Base-by-base conservation (phyloP, 2,888 invertebrate genomes). In the Syrista parreyssii region DNA sequence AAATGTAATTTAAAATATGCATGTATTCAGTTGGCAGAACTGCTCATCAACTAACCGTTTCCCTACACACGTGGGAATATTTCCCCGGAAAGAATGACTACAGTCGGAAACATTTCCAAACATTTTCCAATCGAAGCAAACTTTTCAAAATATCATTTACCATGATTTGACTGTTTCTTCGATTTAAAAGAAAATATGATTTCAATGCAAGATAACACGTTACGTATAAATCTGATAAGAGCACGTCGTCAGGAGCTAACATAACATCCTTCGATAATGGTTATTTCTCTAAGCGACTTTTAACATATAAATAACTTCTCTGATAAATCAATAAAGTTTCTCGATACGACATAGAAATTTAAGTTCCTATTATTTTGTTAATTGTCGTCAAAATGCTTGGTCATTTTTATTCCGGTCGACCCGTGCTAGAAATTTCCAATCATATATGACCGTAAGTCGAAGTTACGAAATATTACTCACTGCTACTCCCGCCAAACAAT, bases 401-500 rank as follows among this genome's bases (percentile, higher is more conserved):
- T 23, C 55, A 55, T 55, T 55, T 55, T 55, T 6, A 55, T 55
- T 55, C 9, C 55, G 55, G 55, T 33, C 33, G 11, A 71, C 33
- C 30, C 30, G 33, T 30, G 15, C 32, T 32, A 34, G 33, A 71
- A 31, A 33, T 71, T 71, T 71, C 71, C 71, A 34, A 34, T 32
- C 33, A 34, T 23, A 35, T 34, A 74, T 74, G 30, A 74, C 74
- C 74, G 74, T 74, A 74, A 74, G 35, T 23, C 30, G 4, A 12
- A 36, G n/a, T 71, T 15, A 30, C 6, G 74, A 35, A 74, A 74
- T 35, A 35, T 74, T 33, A 34, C 74, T 11, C 74, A 74, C 12
- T 35, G 23, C 74, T 74, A 36, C 74, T 74, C 74, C 74, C 74
- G 74, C 74, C 74, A 74, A 71, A 74, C 35, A 74, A 35, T 74